These are phyloP conservation scores for Seriola dumerili DNA, from an alignment of 2,113 vertebrate species.

Conservation along the genomic window DNA sequence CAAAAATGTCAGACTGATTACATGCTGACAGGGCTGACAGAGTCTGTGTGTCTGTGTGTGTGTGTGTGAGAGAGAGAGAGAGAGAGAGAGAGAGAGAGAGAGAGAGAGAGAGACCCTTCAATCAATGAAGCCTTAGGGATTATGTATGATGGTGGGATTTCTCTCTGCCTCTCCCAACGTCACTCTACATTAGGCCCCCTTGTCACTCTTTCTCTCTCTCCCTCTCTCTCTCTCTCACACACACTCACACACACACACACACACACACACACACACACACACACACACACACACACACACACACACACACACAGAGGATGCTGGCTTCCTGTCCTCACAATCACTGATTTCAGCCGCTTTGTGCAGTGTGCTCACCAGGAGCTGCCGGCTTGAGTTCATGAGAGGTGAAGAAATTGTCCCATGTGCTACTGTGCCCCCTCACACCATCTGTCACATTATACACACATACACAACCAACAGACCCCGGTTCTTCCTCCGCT, in stretches of 20 bases:
- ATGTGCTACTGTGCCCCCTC: background rate
- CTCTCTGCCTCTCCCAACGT: constrained; percentile 16
- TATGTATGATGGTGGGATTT: constrained; percentile 45
- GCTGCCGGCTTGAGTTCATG: too few relatives aligned
- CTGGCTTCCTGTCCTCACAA: too few relatives aligned
- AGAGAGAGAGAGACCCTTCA: constrained; percentile 32
- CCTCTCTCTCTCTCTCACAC: background rate
- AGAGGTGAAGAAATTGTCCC: background rate
- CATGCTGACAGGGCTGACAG: constrained; percentile 37
- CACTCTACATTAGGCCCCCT: constrained; percentile 37
- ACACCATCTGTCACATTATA: too few relatives aligned
- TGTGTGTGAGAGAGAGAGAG: background rate
- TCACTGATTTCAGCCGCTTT: too few relatives aligned
- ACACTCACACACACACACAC: background rate
- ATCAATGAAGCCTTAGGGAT: constrained; percentile 46
- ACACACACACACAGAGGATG: background rate
- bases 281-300: background rate
- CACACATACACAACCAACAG: too few relatives aligned
- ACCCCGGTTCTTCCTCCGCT: too few relatives aligned
- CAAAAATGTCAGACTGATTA: constrained; percentile 58
- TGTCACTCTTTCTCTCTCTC: background rate
- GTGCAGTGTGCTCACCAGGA: too few relatives aligned
- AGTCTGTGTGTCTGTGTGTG: background rate
- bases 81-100: background rate
- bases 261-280: too few relatives aligned